Percentiles rank a stretch among this genome's conserved stretches.
These are phyloP conservation scores for Catajapyx aquilonaris DNA, from an alignment of 1,140 invertebrate genomes.

Conservation along the genomic window DNA sequence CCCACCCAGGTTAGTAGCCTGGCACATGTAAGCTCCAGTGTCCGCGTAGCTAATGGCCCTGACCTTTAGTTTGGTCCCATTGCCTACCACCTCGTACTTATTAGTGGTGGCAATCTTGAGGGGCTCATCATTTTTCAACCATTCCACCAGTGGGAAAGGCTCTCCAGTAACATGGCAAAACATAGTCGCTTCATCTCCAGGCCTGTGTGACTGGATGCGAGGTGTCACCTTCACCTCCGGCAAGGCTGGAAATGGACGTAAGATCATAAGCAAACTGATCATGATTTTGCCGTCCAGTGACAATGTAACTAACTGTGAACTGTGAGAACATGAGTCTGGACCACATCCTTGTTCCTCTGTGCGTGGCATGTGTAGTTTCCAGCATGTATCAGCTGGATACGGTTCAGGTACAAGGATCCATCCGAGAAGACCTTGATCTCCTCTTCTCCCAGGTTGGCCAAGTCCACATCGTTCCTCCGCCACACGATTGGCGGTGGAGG, in stretches of 20 bases:
- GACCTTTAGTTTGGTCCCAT: slow-evolving; percentile 43
- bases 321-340: slow-evolving; percentile 51
- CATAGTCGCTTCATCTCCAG: slow-evolving; percentile 40
- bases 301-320: slow-evolving; percentile 45
- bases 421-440: slow-evolving; percentile 45
- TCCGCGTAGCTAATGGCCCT: slow-evolving; percentile 43
- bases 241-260: slow-evolving; percentile 25
- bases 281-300: background rate
- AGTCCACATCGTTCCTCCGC: slow-evolving; percentile 42
- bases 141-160: slow-evolving; percentile 40
- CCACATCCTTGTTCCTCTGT: slow-evolving; percentile 44
- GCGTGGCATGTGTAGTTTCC: slow-evolving; percentile 67
- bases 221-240: slow-evolving; percentile 46
- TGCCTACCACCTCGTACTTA: slow-evolving; percentile 44
- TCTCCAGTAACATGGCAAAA: slow-evolving; percentile 46
- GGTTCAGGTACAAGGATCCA: slow-evolving; percentile 50
- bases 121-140: slow-evolving; percentile 50
- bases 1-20: slow-evolving; percentile 44
- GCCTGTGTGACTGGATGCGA: slow-evolving; percentile 38
- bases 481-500: slow-evolving; percentile 49
- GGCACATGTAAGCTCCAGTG: slow-evolving; percentile 58
- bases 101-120: slow-evolving; percentile 26
- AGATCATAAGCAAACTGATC: background rate
- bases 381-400: slow-evolving; percentile 49
- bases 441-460: slow-evolving; percentile 37